Evolutionary conservation across 2,888 invertebrate genomes (phyloP), one percentile per base, ranked within the genome.

Genomic region (Cryptus armator): DNA sequence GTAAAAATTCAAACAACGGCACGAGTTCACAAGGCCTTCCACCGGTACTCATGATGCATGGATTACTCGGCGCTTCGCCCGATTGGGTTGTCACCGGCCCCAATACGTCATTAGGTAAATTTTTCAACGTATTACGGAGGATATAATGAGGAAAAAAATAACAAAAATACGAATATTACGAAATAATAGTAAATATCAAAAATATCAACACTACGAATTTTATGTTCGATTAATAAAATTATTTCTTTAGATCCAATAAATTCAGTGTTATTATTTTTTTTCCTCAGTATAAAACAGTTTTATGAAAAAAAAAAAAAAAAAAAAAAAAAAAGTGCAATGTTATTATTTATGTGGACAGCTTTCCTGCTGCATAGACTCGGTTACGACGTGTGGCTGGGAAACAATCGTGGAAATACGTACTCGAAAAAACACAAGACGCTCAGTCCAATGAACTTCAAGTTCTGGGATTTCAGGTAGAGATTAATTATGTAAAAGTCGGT

Each of bases 341-440:
- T 44, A 32, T 29, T 12, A 37, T 32, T 12, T 16, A 9, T 24
- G 14, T 1, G 29, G 16, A 19, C 3, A 81, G 81, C 81, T 1
- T 81, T 74, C n/a, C 16, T 56, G n/a, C 7, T 81, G 51, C 74
- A 67, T 43, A 91, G 37, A 91, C 66, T 16, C 12, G 81, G 74
- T 12, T 81, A 91, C 83, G 93, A 93, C 83, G 90, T 93, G 4
- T 95, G 95, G 95, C 83, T 95, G 79, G 95, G 95, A 1, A 95
- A 95, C 90, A 92, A 93, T 80, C 90, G 95, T 24, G 95, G 95
- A 43, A 95, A 95, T 89, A 94, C 93, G 2, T 95, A 95, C 89
- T 93, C 94, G 51, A 91, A 91, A 67, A 89, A 90, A 32, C 95
- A 95, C 88, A 87, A 89, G 12, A 90, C 91, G 3, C 72, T 88